Percentiles rank a stretch among this genome's conserved stretches.
These are phyloP conservation scores for Anthophora plumipes DNA, from an alignment of 2,888 invertebrate genomes.

Conservation along the genomic window DNA sequence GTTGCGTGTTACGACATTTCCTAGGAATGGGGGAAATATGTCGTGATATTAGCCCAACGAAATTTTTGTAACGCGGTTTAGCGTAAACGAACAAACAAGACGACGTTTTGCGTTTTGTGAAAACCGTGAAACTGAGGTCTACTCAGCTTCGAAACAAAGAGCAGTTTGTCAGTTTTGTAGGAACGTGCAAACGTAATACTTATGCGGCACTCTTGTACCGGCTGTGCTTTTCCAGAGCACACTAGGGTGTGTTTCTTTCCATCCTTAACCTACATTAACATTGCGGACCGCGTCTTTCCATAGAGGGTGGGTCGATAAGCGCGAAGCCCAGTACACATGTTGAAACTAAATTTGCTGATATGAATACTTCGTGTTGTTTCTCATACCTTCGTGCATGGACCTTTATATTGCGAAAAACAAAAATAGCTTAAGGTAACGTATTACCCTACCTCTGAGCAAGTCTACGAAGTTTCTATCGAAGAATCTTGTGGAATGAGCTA, in stretches of 20 bases:
- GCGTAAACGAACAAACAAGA: constrained; percentile 42
- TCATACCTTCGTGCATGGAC: constrained; percentile 26
- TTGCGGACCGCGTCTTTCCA: constrained; percentile 55
- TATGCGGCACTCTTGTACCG: constrained; percentile 45
- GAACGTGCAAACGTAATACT: constrained; percentile 64
- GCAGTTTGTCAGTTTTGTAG: constrained; percentile 60
- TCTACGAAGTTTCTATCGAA: not conserved
- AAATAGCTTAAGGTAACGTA: not conserved
- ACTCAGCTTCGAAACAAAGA: constrained; percentile 61
- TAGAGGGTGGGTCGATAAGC: constrained; percentile 75
- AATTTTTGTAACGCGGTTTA: constrained; percentile 9
- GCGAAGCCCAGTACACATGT: constrained; percentile 68
- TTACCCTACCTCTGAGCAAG: too few relatives aligned
- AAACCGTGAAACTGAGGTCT: constrained; percentile 36
- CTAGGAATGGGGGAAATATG: constrained; percentile 11
- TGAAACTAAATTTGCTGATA: constrained; percentile 65
- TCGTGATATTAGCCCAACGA: constrained; percentile 41
- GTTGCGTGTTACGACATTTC: too few relatives aligned
- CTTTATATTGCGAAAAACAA: not conserved
- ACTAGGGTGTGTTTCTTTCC: constrained; percentile 63
- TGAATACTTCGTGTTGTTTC: constrained; percentile 45
- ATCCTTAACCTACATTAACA: constrained; percentile 76
- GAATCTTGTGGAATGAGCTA: not conserved
- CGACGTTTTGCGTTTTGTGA: constrained; percentile 35
- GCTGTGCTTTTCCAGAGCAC: constrained; percentile 59